Evolutionary conservation across 2,888 invertebrate species (phyloP), one percentile per base, ranked within the genome.

Genomic region (Scaptodrosophila latifasciaeformis): DNA sequence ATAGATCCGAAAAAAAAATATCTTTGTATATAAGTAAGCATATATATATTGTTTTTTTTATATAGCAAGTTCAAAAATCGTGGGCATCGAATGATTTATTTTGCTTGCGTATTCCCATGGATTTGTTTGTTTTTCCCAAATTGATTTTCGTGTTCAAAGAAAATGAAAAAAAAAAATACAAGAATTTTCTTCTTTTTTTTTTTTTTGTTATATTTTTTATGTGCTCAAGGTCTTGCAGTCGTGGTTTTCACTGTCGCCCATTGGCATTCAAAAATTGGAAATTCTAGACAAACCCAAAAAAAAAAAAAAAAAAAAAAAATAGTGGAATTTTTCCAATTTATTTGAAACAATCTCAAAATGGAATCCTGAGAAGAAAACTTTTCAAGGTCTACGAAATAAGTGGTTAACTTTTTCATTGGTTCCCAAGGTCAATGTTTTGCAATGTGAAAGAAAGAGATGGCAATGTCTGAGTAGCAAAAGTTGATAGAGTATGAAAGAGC

Each of bases 211-310:
- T 35, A 43, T 42, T 34, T 51, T 50, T 34, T 48, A 49, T 52
- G 51, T 44, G 35, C 37, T 46, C 62, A 60, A 67, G 64, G 62
- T 50, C 37, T 30, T 43, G 35, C 62, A 57, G 27, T 39, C 37
- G 31, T 49, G 48, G 45, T 50, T 47, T 71, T 69, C 76, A 71
- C 70, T 76, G 72, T 42, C 76, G 72, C 53, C 62, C 62, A n/a
- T n/a, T 71, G 69, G 69, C 70, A 75, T 71, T 71, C 70, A 76
- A 72, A 71, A 72, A 76, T 71, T 72, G 72, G 43, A 31, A 52
- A 17, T n/a, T 19, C 17, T 18, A 29, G 56, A 49, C 15, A 37
- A 40, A 10, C 17, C 6, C 6, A 21, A 37, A 44, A 4, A 40
- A 17, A 39, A 9, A 37, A 27, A 0, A 12, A 10, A 34, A 34